phyloP scores from a whole-genome alignment of 1,140 invertebrate species.

The Drosophila sechellia region DNA sequence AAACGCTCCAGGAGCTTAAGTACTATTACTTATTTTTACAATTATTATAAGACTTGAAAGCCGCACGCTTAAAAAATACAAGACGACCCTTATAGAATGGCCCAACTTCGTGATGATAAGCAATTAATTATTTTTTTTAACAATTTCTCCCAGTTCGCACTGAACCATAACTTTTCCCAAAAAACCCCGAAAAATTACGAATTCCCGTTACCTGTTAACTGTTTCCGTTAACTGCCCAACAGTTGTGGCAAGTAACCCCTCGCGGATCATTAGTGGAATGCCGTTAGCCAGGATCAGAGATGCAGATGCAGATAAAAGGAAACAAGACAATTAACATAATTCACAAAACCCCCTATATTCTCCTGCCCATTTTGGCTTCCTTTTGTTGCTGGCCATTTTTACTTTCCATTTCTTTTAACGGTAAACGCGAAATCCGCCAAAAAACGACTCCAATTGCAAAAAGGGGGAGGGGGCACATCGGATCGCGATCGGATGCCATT shows the following conservation, averaged over 20 bases:
- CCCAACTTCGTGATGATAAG: background rate
- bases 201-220: constrained; percentile 19
- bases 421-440: constrained; percentile 70
- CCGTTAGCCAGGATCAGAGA: constrained; percentile 68
- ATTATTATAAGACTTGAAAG: too few species aligned
- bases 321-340: constrained; percentile 76
- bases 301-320: constrained; percentile 36
- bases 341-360: constrained; percentile 47
- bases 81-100: background rate
- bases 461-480: constrained; percentile 23
- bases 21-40: too few species aligned
- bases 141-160: background rate
- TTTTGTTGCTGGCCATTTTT: constrained; percentile 43
- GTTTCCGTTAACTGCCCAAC: constrained; percentile 20
- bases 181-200: background rate
- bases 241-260: constrained; percentile 2
- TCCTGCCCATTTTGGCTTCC: constrained; percentile 9
- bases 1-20: too few species aligned
- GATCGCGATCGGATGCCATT: constrained; percentile 39
- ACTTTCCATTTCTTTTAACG: constrained; percentile 80
- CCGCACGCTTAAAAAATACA: background rate
- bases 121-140: background rate
- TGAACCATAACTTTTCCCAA: constrained; percentile 4
- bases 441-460: constrained; percentile 45
- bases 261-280: constrained; percentile 36